Evolutionary conservation across 2,797 vertebrate genomes (phyloP), one percentile per base, ranked within the genome.

Genomic region (Tokudaia muenninki): DNA sequence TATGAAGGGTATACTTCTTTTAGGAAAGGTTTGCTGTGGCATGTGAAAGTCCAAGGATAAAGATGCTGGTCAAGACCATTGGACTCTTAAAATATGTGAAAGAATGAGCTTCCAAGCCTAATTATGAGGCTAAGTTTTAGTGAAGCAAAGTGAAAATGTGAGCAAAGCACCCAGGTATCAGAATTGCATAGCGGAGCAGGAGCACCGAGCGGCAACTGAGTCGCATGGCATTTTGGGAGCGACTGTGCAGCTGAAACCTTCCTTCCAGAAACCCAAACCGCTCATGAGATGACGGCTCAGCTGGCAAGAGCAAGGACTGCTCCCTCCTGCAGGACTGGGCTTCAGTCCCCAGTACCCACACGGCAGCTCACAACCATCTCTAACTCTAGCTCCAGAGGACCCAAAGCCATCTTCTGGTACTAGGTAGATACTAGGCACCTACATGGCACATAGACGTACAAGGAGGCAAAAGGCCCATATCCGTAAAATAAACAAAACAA

Each of bases 141-240:
- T 31, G n/a, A 67, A 70, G 26, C 61, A 31, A 37, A 24, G 37
- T 59, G 2, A 26, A 63, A 63, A 41, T 17, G 17, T 6, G 34
- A 75, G 55, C 3, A 50, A 47, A 41, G n/a, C 26, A 41, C 37
- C 13, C 26, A 34, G 29, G 26, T 44, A 44, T 31, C 31, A 14
- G n/a, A 75, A 13, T 6, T 22, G 2, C 9, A 29, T 3, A 61
- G 4, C 2, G 0, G 17, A 17, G 5, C 11, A 12, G 41, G 41
- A 47, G 17, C 29, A 10, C 44, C 2, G 2, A 31, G 77, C 7
- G 0, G 29, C 50, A 8, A 65, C 26, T 1, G 34, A 70, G 19
- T n/a, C 26, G 13, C 11, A 26, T 1, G 12, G 52, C 1, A 4
- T 22, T 34, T 12, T 24, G 47, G 29, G 41, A 57, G 79, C 24